Evolutionary conservation across 2,888 invertebrate genomes (phyloP).

Genomic region (Tipula lateralis): DNA sequence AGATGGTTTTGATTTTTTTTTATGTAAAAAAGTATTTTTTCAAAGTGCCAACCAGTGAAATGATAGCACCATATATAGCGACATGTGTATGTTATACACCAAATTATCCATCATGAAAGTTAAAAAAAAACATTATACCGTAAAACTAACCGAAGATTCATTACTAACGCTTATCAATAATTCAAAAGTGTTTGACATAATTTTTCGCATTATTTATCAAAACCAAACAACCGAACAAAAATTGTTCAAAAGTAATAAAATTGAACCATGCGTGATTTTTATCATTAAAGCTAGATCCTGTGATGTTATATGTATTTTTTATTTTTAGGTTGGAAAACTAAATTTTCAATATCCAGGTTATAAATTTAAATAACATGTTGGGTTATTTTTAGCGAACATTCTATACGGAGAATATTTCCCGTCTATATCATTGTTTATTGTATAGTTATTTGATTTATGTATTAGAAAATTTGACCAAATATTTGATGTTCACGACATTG

Average conservation of each 20-base stretch:
- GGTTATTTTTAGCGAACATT: neutral
- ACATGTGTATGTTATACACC: neutral
- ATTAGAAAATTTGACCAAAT: neutral
- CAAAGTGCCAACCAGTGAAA: neutral
- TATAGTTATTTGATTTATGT: neutral
- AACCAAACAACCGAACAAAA: neutral
- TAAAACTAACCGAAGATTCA: neutral
- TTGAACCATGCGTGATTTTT: neutral
- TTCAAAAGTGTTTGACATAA: neutral
- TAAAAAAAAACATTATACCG: neutral
- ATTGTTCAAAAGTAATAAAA: neutral
- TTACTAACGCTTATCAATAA: neutral
- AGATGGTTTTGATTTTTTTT: neutral
- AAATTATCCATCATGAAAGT: neutral
- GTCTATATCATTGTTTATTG: neutral
- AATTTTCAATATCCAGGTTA: neutral
- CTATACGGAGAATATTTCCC: neutral
- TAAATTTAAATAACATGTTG: neutral
- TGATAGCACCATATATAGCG: neutral
- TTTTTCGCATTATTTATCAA: neutral
- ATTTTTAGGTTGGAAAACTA: neutral
- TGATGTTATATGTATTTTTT: neutral
- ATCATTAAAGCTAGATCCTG: neutral
- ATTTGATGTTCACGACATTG: neutral
- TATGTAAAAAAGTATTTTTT: neutral